Conservation (phyloP, 2,113 vertebrate genomes). For the Saguinus midas region DNA sequence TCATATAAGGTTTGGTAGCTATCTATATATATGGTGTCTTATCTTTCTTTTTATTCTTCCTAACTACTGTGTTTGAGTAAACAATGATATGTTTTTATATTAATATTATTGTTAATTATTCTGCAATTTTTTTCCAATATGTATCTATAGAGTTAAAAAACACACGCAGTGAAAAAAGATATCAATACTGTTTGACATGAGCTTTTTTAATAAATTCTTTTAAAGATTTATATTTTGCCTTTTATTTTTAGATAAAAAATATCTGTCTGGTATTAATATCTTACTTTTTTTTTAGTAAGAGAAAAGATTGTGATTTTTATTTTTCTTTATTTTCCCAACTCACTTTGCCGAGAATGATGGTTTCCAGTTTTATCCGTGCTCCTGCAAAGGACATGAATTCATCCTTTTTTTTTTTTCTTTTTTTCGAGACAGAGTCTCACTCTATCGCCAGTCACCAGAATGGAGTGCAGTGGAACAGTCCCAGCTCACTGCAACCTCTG, state of each 20-base stretch:
- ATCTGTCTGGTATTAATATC: neutral
- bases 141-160: neutral
- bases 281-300: accelerated
- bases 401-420: neutral
- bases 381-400: neutral
- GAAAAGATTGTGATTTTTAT: neutral
- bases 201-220: neutral
- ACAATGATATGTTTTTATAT: neutral
- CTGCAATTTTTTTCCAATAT: neutral
- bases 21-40: accelerated
- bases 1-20: neutral
- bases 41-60: neutral
- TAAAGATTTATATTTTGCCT: neutral
- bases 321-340: neutral
- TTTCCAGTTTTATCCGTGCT: neutral
- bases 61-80: neutral
- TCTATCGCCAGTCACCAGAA: too few relatives aligned
- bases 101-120: neutral
- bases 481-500: too few relatives aligned
- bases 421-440: too few relatives aligned
- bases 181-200: neutral
- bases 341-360: neutral
- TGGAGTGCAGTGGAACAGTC: too few relatives aligned
- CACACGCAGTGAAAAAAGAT: neutral
- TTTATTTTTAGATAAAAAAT: neutral